phyloP scores from a whole-genome alignment of 2,888 invertebrate genomes.

The Apodemia mormo region DNA sequence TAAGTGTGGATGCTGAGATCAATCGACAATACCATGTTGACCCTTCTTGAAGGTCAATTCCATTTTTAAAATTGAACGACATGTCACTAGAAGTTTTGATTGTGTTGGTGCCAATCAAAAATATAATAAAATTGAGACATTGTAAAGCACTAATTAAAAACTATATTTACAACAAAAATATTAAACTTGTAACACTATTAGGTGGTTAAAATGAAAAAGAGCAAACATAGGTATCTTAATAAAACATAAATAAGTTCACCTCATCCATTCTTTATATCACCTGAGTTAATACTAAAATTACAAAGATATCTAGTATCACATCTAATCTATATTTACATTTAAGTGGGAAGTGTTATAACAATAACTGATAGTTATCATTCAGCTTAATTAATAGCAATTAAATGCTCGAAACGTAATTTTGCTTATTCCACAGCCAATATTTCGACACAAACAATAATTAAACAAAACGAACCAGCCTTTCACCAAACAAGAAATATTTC shows the following conservation, averaged over 20 bases:
- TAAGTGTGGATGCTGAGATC: no score
- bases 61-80: no score
- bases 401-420: constrained; percentile 30
- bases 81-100: no score
- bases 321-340: constrained; percentile 44
- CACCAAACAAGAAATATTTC: constrained; percentile 18
- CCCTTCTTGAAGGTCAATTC: no score
- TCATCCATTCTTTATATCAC: constrained; percentile 43
- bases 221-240: constrained; percentile 29
- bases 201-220: not conserved
- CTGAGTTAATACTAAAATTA: constrained; percentile 25
- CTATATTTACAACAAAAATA: not conserved
- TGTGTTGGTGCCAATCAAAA: no score
- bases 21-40: no score
- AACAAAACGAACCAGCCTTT: constrained; percentile 18
- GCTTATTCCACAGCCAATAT: constrained; percentile 45
- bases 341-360: constrained; percentile 36
- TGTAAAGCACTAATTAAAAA: not conserved
- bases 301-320: constrained; percentile 34
- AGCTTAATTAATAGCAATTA: constrained; percentile 25
- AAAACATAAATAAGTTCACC: constrained; percentile 48
- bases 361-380: constrained; percentile 27
- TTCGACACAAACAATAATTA: constrained; percentile 19
- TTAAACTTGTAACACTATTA: not conserved
- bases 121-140: no score